Evolutionary conservation across 2,113 vertebrate genomes (phyloP), one percentile per base, ranked within the genome.

Genomic region (Odontophorus gujanensis): DNA sequence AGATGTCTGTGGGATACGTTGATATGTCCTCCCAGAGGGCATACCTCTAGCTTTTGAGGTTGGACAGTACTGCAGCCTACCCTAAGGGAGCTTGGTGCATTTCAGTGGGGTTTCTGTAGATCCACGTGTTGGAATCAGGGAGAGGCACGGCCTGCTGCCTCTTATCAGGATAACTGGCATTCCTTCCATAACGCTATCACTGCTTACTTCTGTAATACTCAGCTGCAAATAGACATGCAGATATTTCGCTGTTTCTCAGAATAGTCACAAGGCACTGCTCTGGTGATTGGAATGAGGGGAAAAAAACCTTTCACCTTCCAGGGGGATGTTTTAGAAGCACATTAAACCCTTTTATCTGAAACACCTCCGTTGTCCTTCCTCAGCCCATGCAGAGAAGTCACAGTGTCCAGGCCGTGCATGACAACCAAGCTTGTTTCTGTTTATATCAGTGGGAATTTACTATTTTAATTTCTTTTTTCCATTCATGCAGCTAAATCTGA

Each of bases 111-210:
- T 93, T 95, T 92, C 82, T 90, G 85, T 77, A 76, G 85, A 74
- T 90, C 91, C 65, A 48, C 9, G 1, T 53, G 79, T 38, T 59
- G 85, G 85, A 50, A 3, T 62, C 81, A 96, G 92, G 19, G 63
- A 85, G 87, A 95, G 82, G 74, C 90, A 55, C 8, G 80, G 92
- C 92, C 63, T 93, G 75, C 85, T 87, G 58, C 43, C 92, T 76
- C 72, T 93, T 96, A 91, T 92, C 92, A 80, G 93, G 92, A 93
- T 93, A 94, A 90, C 92, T 93, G 93, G 85, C 95, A 96, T 96
- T 96, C 96, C 92, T 96, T 96, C 93, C 96, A 96, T 90, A 77
- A 59, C 76, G 28, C 76, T 74, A 63, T 89, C 85, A 53, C 77
- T 45, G 51, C 78, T 91, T 95, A 79, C 85, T 96, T 89, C 95